Base-by-base conservation (phyloP, 64 coral and sea anemone genomes). In the Pocillopora verrucosa region DNA sequence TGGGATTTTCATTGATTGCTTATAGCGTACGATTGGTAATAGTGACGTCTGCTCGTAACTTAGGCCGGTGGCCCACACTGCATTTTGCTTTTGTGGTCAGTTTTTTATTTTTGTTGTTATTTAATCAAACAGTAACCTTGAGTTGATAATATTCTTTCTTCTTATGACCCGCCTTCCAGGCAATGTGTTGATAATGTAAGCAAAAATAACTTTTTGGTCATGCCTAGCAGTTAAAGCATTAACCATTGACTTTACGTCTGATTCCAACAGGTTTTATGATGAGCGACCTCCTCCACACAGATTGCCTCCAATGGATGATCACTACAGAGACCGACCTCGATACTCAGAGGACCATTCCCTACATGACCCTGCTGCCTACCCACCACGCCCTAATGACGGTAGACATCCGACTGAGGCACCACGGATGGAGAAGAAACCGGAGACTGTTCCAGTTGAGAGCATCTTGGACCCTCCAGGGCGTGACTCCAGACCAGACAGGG, bases 401-500 rank as follows among this genome's bases (percentile, higher is more conserved):
- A 51, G 63, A 20, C 36, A 69, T 13, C 89, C 59, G 17, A 82
- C 76, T 58, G 86, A 89, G 34, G 65, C 94, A 85, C 78, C 86
- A 26, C 76, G 83, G 30, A 59, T 91, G 4, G 90, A 94, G 78
- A 88, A 83, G 61, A 91, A 86, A 75, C 69, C 93, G 15, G 95
- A 94, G 59, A 91, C 92, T 90, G 93, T 98, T 51, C 93, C 96
- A 67, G 93, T 98, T 20, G 96, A 95, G 56, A 90, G 61, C 35
- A 82, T 98, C 65, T 73, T 98, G 20, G 93, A 98, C 45, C 51
- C 79, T 13, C 96, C 96, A 25, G 96, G 96, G 35, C 86, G 96
- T 56, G 93, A 98, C 45, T 87, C 88, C 25, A 87, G 96, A 87
- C 96, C 96, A 51, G 96, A 98, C 75, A 86, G 94, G 64, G 96